Conservation (phyloP, 2,113 vertebrate genomes). For the Fulmarus glacialis region DNA sequence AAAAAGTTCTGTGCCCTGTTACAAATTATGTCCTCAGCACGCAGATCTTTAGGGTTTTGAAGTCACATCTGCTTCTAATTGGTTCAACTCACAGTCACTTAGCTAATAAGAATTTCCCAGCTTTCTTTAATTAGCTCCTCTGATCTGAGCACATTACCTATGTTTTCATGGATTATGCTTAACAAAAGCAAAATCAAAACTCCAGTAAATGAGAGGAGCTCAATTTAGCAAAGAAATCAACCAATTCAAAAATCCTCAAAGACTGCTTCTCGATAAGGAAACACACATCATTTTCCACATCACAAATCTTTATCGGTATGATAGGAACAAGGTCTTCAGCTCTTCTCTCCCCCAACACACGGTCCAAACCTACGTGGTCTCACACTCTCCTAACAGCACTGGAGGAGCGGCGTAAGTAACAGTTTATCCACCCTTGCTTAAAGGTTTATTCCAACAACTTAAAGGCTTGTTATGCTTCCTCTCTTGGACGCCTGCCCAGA, state of each 20-base stretch:
- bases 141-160: not conserved
- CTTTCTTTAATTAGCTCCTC: not conserved
- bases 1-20: not conserved
- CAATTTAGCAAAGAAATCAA: not conserved
- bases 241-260: not conserved
- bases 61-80: not conserved
- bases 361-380: not conserved
- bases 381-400: fast-evolving
- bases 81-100: not conserved
- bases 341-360: not conserved
- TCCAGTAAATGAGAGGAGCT: not conserved
- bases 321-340: not conserved
- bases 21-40: not conserved
- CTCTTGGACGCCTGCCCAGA: not conserved
- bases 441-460: not conserved
- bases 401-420: fast-evolving
- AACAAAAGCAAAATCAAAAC: not conserved
- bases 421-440: not conserved
- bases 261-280: not conserved
- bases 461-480: not conserved
- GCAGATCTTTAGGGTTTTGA: not conserved
- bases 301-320: not conserved
- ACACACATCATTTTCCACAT: not conserved
- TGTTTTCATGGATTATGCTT: not conserved
- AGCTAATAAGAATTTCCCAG: not conserved